A percentile compares a stretch with the other conserved stretches of the same genome.
phyloP scores from a whole-genome alignment of 2,797 vertebrate species.

The Myotis pilosus region DNA sequence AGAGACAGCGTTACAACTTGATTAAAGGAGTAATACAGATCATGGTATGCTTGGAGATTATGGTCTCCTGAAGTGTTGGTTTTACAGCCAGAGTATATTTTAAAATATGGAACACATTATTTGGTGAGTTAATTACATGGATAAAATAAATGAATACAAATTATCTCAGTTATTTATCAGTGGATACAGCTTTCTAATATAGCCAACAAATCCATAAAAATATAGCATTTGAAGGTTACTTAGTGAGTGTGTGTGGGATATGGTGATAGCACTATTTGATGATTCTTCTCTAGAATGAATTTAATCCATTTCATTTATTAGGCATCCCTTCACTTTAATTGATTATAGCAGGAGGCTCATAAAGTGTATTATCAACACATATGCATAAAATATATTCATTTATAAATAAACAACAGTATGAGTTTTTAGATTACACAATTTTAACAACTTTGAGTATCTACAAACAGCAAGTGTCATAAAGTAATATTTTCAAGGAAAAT shows the following conservation, averaged over 20 bases:
- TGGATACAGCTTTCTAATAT: neutral
- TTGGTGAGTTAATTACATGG: conserved; percentile 21
- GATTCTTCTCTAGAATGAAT: neutral
- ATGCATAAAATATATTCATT: neutral
- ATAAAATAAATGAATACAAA: conserved; percentile 51
- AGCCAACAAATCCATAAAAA: neutral
- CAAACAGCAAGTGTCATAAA: neutral
- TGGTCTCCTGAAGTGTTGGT: neutral
- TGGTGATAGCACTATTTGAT: neutral
- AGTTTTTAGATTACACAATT: neutral
- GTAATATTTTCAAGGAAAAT: conserved; percentile 2
- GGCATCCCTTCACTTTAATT: neutral
- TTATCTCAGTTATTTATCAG: neutral
- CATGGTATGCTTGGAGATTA: neutral
- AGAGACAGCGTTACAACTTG: neutral
- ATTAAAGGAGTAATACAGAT: neutral
- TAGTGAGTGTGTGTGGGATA: neutral
- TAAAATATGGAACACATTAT: conserved; percentile 8
- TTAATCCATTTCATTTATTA: neutral
- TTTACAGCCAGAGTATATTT: neutral
- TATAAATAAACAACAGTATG: neutral
- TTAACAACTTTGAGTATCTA: conserved; percentile 39
- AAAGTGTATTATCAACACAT: conserved; percentile 13
- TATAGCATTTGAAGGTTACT: neutral
- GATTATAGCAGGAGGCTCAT: neutral